Base-by-base conservation (phyloP, 1,140 invertebrate species). In the Macrobrachium nipponense region DNA sequence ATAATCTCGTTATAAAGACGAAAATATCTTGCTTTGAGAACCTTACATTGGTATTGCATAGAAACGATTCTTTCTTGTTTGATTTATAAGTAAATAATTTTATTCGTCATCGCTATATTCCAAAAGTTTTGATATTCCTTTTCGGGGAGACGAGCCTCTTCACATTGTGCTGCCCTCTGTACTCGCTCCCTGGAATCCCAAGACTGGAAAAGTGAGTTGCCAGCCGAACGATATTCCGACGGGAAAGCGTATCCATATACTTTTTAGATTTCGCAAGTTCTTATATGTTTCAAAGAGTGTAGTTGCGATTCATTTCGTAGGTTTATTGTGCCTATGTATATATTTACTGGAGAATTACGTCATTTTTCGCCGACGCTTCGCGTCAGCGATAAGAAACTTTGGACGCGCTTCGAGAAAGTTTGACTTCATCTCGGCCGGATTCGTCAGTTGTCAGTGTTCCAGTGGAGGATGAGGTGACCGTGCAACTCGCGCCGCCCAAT, bases 151-250 rank as follows among this genome's bases (percentile, higher is more conserved):
- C 12, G 51, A 10, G 51, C 51, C 7, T 51, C 7, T 12, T 51
- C 51, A 51, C 7, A 51, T 51, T 51, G 68, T 70, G 68, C 83
- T 80, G 79, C 61, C 61, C 64, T 85, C 77, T 73, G 76, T 14
- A 70, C 60, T 58, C 62, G 11, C 14, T 27, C 23, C 20, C 84
- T 75, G 66, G 77, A 73, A 66, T 44, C 72, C 66, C 27, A 68
- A 62, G 77, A 86, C 84, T 86, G 84, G 84, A 86, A 86, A 59
- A 18, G 15, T 44, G 8, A 64, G 58, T 59, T 86, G 84, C 68
- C 84, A 20, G 58, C 36, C 76, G 83, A 20, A 85, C 23, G 83
- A 85, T 6, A 27, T 17, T 23, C 11, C 0, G 15, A 7, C 10
- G 20, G 18, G 8, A 36, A 14, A 23, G 27, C n/a, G 68, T 11